Base-by-base conservation (phyloP, 2,888 invertebrate genomes). In the Napeogenes inachia region DNA sequence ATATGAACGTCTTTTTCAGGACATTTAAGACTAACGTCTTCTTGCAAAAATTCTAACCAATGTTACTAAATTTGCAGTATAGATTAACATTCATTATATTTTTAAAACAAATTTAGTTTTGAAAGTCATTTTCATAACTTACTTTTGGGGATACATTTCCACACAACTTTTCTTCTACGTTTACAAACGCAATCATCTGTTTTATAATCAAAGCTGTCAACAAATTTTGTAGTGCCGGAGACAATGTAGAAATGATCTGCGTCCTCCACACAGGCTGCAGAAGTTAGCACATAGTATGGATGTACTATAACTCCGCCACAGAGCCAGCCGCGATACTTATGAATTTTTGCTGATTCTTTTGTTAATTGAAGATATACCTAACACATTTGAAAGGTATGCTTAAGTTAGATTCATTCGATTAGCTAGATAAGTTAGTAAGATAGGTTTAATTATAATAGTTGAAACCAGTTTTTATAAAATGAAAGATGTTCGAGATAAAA, bases 101-200 rank as follows among this genome's bases (percentile, higher is more conserved):
- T 21, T 21, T 21, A 21, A 21, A 21, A n/a, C n/a, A n/a, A n/a
- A 21, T 21, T 21, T 21, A 1, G 21, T 21, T 21, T 21, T 21
- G 21, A 21, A 21, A 21, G 21, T 21, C 1, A 21, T 21, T 47
- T 21, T 56, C 3, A 45, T 32, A 50, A 80, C 89, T 82, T 78
- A 89, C 89, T 89, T 65, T 89, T 89, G 12, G 89, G 89, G 46
- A 89, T 84, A 75, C 89, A 90, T 68, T 89, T 89, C 89, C 89
- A 90, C 1, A 90, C 82, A 30, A 89, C 89, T 65, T 75, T 81
- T 3, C 89, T 78, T 3, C 89, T 73, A 68, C 88, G 80, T 55
- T 85, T 83, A 70, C 87, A 87, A 5, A 85, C 85, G 63, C 89
- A 90, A 0, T 84, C 75, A 60, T 89, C 78, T 2, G 47, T 71